A percentile compares a stretch with the other conserved stretches of the same genome.
phyloP scores from a whole-genome alignment of 35 echinoderm and acorn worm genomes.

The Amphiura filiformis region DNA sequence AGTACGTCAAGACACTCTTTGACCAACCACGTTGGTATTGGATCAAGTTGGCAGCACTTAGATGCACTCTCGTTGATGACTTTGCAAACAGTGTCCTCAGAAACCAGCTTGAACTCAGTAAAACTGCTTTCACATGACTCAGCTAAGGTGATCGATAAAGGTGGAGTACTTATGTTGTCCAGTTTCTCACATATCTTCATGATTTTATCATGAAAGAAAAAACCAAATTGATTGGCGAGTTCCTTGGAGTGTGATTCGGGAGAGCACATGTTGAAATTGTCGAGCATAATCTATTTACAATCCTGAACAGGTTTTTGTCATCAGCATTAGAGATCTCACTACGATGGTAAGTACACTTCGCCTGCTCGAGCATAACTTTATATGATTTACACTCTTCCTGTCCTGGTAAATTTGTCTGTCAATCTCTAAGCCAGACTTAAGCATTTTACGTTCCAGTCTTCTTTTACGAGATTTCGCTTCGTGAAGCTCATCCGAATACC shows the following conservation, averaged over 20 bases:
- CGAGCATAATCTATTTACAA: not conserved
- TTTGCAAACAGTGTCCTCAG: slow-evolving; percentile 33
- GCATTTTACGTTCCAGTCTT: slow-evolving; percentile 9
- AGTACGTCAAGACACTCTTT: slow-evolving; percentile 33
- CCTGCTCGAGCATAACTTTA: not conserved
- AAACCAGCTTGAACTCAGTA: not conserved
- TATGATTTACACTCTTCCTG: not conserved
- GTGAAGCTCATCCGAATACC: slow-evolving; percentile 15
- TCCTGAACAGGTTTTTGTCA: not conserved
- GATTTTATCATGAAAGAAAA: slow-evolving; percentile 21
- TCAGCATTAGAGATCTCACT: slow-evolving; percentile 6
- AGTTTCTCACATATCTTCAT: not conserved
- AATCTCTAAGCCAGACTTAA: slow-evolving; percentile 2
- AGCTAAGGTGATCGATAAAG: not conserved
- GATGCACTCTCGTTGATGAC: slow-evolving; percentile 18
- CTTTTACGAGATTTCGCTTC: slow-evolving; percentile 37
- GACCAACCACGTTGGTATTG: slow-evolving; percentile 54
- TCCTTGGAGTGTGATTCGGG: not conserved
- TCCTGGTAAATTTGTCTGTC: not conserved
- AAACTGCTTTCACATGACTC: slow-evolving; percentile 11
- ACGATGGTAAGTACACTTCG: not conserved
- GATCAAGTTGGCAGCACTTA: slow-evolving; percentile 46
- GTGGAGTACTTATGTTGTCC: not conserved
- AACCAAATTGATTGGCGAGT: not conserved
- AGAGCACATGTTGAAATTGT: slow-evolving; percentile 12